phyloP scores from a whole-genome alignment of 2,797 vertebrate species.

The Coilia nasus region DNA sequence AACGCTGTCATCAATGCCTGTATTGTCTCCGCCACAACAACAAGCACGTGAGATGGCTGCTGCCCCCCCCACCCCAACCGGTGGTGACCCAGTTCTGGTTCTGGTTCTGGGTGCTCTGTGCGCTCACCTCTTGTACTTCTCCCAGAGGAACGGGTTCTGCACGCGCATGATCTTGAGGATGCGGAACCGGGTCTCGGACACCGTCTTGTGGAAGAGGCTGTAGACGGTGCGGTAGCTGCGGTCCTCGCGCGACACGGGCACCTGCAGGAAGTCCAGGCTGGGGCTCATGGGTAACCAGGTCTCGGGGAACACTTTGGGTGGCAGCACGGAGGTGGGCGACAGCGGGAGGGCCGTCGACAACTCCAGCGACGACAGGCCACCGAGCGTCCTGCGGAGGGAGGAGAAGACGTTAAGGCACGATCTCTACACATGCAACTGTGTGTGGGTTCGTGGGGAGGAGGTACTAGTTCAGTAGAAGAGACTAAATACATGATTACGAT shows the following conservation, averaged over 20 bases:
- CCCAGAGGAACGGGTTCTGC: conserved; percentile 98
- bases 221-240: conserved; percentile 98
- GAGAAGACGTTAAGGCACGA: background rate
- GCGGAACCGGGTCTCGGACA: conserved; percentile 95
- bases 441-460: background rate
- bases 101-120: no score
- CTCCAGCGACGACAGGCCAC: conserved; percentile 78
- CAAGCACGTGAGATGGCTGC: no score
- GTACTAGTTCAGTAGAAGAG: no score
- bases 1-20: background rate
- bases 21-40: background rate
- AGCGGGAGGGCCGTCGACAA: conserved; percentile 64
- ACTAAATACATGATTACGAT: no score
- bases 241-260: conserved; percentile 95
- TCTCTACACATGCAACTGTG: background rate
- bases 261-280: conserved; percentile 95
- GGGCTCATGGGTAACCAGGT: conserved; percentile 94
- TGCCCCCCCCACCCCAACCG: no score
- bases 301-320: conserved; percentile 90
- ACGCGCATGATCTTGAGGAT: conserved; percentile 95
- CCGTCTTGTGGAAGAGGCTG: conserved; percentile 98
- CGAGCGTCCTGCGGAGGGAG: conserved; percentile 81
- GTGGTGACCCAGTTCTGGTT: no score
- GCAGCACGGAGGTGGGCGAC: conserved; percentile 79
- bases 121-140: conserved; percentile 95